Percentiles rank a stretch among this genome's conserved stretches.
These are phyloP conservation scores for Chrysotoxum bicinctum DNA, from an alignment of 2,888 invertebrate species.

Conservation along the genomic window DNA sequence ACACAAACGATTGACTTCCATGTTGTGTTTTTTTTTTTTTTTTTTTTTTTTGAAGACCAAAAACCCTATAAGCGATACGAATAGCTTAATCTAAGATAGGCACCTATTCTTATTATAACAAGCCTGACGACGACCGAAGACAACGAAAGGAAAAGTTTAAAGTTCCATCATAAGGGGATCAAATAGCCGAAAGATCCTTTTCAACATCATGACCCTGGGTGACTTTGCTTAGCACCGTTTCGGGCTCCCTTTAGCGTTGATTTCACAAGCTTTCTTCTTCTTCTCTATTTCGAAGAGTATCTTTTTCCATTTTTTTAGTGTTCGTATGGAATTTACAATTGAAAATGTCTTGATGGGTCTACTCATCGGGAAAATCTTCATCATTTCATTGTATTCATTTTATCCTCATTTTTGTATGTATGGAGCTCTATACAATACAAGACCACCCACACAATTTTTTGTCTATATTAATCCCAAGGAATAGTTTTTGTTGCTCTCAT, in stretches of 20 bases:
- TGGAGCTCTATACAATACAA: neutral
- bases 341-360: constrained; percentile 67
- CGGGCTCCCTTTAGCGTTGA: neutral
- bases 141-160: constrained; percentile 49
- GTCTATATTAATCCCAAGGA: constrained; percentile 46
- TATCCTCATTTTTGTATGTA: neutral
- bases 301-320: constrained; percentile 31
- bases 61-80: neutral
- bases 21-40: constrained; percentile 10
- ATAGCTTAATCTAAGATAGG: constrained; percentile 24
- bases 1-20: constrained; percentile 64
- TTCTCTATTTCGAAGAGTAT: neutral
- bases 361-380: constrained; percentile 61
- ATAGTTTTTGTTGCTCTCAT: constrained; percentile 9
- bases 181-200: constrained; percentile 57
- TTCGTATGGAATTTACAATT: constrained; percentile 63
- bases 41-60: neutral
- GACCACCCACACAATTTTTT: constrained; percentile 7
- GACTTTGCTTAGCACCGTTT: constrained; percentile 18
- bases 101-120: constrained; percentile 9
- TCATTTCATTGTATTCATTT: constrained; percentile 21
- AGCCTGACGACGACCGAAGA: constrained; percentile 16
- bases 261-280: constrained; percentile 3
- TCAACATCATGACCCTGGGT: constrained; percentile 43
- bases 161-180: constrained; percentile 55